These are phyloP conservation scores for Selenia dentaria DNA, from an alignment of 2,888 invertebrate species.

Conservation along the genomic window DNA sequence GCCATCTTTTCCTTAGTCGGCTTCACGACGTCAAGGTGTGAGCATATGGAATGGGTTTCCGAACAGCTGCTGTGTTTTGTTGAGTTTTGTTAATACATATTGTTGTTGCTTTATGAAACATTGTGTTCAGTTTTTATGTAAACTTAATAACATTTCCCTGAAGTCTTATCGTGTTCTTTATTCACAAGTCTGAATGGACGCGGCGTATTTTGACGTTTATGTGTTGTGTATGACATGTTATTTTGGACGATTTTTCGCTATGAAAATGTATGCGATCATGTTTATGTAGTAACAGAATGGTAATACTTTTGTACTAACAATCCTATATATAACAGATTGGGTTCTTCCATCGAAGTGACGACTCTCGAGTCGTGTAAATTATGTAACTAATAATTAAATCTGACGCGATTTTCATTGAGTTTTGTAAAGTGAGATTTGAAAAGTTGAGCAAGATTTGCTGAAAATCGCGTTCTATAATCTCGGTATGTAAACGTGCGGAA, in stretches of 20 bases:
- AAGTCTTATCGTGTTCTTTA: constrained; percentile 1
- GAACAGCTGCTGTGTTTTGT: no score
- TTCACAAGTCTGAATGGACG: constrained; percentile 12
- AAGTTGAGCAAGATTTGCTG: constrained; percentile 2
- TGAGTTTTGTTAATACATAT: neutral
- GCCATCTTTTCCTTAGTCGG: no score
- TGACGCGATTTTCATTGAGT: constrained; percentile 15
- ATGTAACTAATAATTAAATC: constrained; percentile 22
- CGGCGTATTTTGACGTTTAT: no score
- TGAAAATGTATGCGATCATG: neutral
- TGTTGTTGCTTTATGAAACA: constrained; percentile 10
- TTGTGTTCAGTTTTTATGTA: constrained; percentile 10
- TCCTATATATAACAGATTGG: neutral
- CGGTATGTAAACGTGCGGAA: constrained; percentile 31
- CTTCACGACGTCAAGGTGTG: no score
- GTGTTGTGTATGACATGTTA: no score
- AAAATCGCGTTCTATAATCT: constrained; percentile 12
- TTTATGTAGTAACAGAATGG: constrained; percentile 4
- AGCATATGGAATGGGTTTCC: no score
- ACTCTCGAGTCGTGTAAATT: constrained; percentile 14
- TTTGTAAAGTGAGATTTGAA: neutral
- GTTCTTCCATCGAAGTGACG: constrained; percentile 1
- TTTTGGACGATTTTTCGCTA: constrained; percentile 10
- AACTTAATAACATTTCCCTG: constrained; percentile 4
- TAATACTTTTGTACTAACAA: constrained; percentile 23